These are phyloP conservation scores for Corythoichthys haematopterus DNA, from an alignment of 2,113 vertebrate genomes.

Conservation along the genomic window DNA sequence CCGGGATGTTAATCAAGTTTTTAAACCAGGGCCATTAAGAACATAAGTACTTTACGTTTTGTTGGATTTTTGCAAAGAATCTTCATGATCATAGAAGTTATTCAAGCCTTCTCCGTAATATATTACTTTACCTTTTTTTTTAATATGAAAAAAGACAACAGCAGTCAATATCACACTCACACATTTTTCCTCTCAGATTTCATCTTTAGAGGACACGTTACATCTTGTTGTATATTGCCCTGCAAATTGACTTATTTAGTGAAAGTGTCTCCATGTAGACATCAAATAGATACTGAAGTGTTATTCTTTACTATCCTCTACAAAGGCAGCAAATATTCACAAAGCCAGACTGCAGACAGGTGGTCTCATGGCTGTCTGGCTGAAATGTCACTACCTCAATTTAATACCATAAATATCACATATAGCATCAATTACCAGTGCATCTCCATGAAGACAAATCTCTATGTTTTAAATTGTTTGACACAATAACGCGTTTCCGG, in stretches of 20 bases:
- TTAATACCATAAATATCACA: conserved; percentile 20
- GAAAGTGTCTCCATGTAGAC: conserved; percentile 25
- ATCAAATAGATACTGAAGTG: conserved; percentile 16
- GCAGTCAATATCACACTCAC: conserved; percentile 5
- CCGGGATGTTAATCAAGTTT: neutral
- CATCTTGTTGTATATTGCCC: conserved; percentile 35
- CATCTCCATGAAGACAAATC: neutral
- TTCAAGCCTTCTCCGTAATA: neutral
- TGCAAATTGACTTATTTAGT: conserved; percentile 32
- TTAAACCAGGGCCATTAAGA: neutral
- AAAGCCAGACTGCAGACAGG: conserved; percentile 1
- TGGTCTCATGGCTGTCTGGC: conserved; percentile 16
- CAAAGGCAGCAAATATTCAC: conserved; percentile 13
- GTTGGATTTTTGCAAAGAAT: neutral
- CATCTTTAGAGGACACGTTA: conserved; percentile 31
- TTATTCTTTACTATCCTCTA: conserved; percentile 2
- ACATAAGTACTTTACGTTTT: neutral
- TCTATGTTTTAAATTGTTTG: conserved; percentile 6
- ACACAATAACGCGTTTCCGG: neutral
- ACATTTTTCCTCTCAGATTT: conserved; percentile 6
- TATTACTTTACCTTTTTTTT: neutral
- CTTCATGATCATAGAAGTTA: neutral
- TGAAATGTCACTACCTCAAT: conserved; percentile 9
- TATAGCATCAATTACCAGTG: conserved; percentile 2
- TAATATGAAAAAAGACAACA: conserved; percentile 2